Conservation (phyloP, 1,140 invertebrate species). For the Zaprionus ornatus region DNA sequence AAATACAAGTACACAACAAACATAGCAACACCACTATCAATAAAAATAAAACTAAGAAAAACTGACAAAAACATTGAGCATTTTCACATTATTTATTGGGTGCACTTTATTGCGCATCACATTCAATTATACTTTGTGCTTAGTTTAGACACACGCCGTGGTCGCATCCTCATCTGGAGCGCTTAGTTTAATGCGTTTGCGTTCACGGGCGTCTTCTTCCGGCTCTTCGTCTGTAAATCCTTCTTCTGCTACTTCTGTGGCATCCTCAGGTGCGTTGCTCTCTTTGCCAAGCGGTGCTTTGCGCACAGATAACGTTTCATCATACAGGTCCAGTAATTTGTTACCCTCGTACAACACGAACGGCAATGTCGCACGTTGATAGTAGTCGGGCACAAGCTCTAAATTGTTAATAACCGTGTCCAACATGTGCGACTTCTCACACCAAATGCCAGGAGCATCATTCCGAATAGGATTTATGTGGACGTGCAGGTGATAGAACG, state of each 20-base stretch:
- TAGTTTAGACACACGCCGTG: conserved; percentile 41
- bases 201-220: conserved; percentile 44
- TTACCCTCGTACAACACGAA: conserved; percentile 88
- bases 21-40: conserved; percentile 78
- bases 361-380: conserved; percentile 91
- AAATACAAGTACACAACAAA: conserved; percentile 67
- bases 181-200: conserved; percentile 57
- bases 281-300: neutral
- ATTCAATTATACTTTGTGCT: conserved; percentile 15
- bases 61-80: conserved; percentile 40
- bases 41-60: conserved; percentile 71
- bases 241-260: neutral
- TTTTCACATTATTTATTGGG: conserved; percentile 9
- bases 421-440: conserved; percentile 94
- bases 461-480: conserved; percentile 95
- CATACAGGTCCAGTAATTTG: conserved; percentile 71
- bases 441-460: conserved; percentile 91
- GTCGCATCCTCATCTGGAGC: conserved; percentile 33
- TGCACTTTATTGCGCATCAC: neutral
- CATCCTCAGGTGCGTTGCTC: neutral
- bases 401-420: conserved; percentile 96
- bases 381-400: conserved; percentile 92
- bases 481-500: conserved; percentile 98
- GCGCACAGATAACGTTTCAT: conserved; percentile 47
- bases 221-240: conserved; percentile 54